Evolutionary conservation across 2,797 vertebrate genomes (phyloP), one percentile per base, ranked within the genome.

Genomic region (Melanitta fusca): DNA sequence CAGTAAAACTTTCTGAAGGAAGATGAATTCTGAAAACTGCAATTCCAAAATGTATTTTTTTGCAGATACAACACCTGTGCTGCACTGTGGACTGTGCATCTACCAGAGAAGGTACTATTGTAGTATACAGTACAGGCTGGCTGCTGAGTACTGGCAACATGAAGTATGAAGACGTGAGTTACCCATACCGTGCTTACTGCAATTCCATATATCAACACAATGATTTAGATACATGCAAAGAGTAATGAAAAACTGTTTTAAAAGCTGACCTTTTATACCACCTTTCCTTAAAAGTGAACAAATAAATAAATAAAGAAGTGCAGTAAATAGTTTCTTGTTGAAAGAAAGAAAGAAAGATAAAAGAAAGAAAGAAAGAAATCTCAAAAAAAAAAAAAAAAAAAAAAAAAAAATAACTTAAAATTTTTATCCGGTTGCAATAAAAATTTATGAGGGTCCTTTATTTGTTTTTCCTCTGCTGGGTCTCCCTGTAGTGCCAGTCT

Each of bases 61-160:
- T 38, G 30, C 34, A 92, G 69, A 73, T 24, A 24, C 4, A n/a
- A 41, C 13, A 57, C 65, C 57, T 24, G 4, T 1, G 2, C 30
- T 74, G 36, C 60, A 12, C 20, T 73, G 21, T 4, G n/a, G 14
- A 34, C 45, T 64, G 7, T 30, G 20, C 7, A 12, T 43, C 51
- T 70, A 15, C 17, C n/a, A 84, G 32, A 79, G n/a, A 51, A 45
- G 36, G 36, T 36, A 36, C 36, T 36, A 36, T 36, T 36, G 36
- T 36, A 36, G 36, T 36, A 36, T 36, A 36, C 36, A 36, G 27
- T 58, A 19, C 11, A 39, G 28, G 14, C 47, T 66, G 15, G n/a
- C 27, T 65, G 15, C 18, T 68, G 32, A 74, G 14, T 15, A 32
- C 0, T 4, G 6, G 7, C 12, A 2, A 53, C 28, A 57, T 3